Percentiles rank a stretch among this genome's conserved stretches.
Conservation (phyloP, 2,888 invertebrate species). For the Zhuqinia jingwanae region DNA sequence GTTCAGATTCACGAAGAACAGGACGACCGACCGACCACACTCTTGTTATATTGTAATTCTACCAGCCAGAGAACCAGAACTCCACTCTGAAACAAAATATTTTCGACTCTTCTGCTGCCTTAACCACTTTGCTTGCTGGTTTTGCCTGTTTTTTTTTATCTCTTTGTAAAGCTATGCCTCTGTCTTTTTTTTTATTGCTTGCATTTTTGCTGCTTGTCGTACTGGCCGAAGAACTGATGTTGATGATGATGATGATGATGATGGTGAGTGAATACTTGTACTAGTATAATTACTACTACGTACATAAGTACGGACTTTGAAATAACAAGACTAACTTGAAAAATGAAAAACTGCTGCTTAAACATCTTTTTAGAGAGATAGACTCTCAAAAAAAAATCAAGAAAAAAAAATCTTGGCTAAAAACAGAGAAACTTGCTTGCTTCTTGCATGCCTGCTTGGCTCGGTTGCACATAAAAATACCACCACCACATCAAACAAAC, state of each 20-base stretch:
- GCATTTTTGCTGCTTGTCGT: conserved; percentile 21
- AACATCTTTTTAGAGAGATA: no score
- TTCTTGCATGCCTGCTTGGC: no score
- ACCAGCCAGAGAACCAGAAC: conserved; percentile 19
- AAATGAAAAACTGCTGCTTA: no score
- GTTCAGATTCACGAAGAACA: conserved; percentile 14
- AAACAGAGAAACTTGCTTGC: no score
- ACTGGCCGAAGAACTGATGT: no score
- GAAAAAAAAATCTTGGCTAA: no score
- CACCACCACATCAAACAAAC: no score
- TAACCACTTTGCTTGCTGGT: background rate
- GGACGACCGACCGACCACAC: no score
- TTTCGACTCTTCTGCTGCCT: conserved; percentile 46
- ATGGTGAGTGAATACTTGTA: background rate
- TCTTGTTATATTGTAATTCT: no score
- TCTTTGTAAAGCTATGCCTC: background rate
- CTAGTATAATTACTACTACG: background rate
- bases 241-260: background rate
- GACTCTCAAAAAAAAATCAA: no score
- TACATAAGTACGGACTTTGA: background rate
- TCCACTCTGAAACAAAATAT: conserved; percentile 22
- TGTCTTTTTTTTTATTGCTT: background rate
- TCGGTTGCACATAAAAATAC: no score
- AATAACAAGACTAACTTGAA: background rate
- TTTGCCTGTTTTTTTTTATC: no score